Evolutionary conservation across 2,888 invertebrate genomes (phyloP).

Genomic region (Pristionchus exspectatus): DNA sequence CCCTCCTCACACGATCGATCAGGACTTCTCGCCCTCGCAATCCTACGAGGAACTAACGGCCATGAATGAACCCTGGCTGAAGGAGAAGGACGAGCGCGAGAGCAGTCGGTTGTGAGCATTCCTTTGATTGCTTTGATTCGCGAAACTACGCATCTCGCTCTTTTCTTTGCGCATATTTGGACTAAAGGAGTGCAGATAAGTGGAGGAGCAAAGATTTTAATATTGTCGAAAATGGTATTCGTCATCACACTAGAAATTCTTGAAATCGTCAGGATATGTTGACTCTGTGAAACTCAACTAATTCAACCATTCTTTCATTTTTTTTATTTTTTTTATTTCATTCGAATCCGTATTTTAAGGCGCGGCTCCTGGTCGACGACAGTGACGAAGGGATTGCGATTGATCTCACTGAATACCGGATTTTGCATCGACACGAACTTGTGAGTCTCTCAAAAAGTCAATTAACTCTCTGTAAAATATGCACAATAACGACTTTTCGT

Average conservation of each 20-base stretch:
- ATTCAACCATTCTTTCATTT: neutral
- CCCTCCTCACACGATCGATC: slow-evolving; percentile 80
- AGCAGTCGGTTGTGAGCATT: slow-evolving; percentile 3
- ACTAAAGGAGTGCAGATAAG: no score
- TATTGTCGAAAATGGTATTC: neutral
- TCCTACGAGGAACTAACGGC: slow-evolving; percentile 86
- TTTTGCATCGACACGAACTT: slow-evolving; percentile 80
- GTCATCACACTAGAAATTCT: no score
- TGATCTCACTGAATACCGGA: slow-evolving; percentile 78
- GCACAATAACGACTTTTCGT: no score
- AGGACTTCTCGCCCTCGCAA: slow-evolving; percentile 85
- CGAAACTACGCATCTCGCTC: no score
- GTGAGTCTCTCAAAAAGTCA: slow-evolving; percentile 61
- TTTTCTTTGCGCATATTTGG: no score
- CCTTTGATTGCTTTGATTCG: no score
- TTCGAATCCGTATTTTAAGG: no score
- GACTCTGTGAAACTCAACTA: neutral
- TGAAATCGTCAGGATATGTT: neutral
- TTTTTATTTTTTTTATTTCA: no score
- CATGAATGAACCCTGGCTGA: slow-evolving; percentile 88
- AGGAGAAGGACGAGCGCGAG: slow-evolving; percentile 76
- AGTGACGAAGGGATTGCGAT: slow-evolving; percentile 80
- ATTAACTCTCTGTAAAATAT: no score
- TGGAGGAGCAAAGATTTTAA: neutral
- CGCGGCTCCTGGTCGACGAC: slow-evolving; percentile 89